phyloP scores from a whole-genome alignment of 2,113 vertebrate species.

The Bungarus multicinctus region DNA sequence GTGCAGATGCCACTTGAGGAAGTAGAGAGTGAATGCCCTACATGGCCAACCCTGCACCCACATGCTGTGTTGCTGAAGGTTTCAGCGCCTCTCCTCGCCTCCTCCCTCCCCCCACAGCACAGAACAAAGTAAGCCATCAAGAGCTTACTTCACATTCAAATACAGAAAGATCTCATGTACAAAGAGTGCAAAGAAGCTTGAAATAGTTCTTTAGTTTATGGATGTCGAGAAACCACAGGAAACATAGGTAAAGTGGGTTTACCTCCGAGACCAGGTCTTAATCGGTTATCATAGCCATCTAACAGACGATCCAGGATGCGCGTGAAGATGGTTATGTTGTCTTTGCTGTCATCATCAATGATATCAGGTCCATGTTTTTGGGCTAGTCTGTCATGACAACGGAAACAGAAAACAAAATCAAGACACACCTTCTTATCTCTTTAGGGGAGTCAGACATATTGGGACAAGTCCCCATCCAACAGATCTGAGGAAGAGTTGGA shows the following conservation, averaged over 20 bases:
- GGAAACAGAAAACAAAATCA: neutral
- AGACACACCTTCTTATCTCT: neutral
- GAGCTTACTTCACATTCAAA: neutral
- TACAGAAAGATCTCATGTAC: neutral
- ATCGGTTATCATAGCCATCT: conserved; percentile 96
- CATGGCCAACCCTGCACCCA: neutral
- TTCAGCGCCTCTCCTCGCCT: neutral
- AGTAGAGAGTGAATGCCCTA: neutral
- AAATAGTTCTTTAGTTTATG: neutral
- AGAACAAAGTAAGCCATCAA: neutral
- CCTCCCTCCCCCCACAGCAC: too few relatives aligned
- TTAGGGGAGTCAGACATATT: neutral
- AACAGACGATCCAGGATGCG: conserved; percentile 92
- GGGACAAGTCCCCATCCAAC: neutral
- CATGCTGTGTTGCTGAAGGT: fast-evolving
- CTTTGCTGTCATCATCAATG: conserved; percentile 88
- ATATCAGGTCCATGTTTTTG: conserved; percentile 78
- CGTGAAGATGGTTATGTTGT: conserved; percentile 98
- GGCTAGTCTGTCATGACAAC: conserved; percentile 61
- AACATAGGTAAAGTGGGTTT: conserved; percentile 28
- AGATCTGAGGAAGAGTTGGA: neutral
- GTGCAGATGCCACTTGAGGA: neutral
- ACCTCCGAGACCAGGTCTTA: conserved; percentile 88
- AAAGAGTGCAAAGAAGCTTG: neutral
- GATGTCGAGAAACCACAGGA: conserved; percentile 31